Base-by-base conservation (phyloP, 30 jellyfish, hydroid and myxozoan genomes). In the Turritopsis dohrnii region DNA sequence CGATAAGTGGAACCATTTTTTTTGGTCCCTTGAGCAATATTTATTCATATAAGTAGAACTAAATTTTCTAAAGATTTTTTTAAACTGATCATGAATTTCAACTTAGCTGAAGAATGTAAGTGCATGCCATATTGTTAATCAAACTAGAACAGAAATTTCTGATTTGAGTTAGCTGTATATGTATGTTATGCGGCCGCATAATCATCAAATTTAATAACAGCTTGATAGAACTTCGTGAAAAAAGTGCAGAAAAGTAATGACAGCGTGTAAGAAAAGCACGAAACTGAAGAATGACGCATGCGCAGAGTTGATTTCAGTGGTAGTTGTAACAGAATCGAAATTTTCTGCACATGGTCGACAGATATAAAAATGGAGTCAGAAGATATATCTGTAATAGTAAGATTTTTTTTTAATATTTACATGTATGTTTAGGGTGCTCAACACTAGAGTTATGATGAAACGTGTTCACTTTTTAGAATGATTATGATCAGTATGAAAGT, bases 401-500 rank as follows among this genome's bases (percentile, higher is more conserved):
- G 60, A 41, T 41, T 41, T 41, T 41, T n/a, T n/a, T 5, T 41
- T 41, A 41, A 13, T 41, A 41, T 5, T 41, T 41, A 41, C 60
- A 41, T 41, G 13, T 41, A 41, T 41, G 13, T 41, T 41, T 41
- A 41, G 60, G 9, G 60, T 41, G 13, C 60, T 41, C 60, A 41
- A 41, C 60, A 41, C 5, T 41, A 41, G 5, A 41, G 13, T 41
- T 41, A 41, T 13, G 60, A 13, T 13, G 60, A 3, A 41, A 41
- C 60, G 60, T 41, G 60, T 41, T 13, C 60, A 5, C 13, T 41
- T 41, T 41, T 41, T 41, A 41, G 60, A 41, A 41, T 41, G 77
- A 69, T n/a, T 23, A 69, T 27, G 77, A 69, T 69, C 77, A n/a
- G 7, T n/a, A 27, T 69, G 30, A 69, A 69, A 69, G 77, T 69